Evolutionary conservation across 2,888 invertebrate species (phyloP).

Genomic region (Apodemia duryi): DNA sequence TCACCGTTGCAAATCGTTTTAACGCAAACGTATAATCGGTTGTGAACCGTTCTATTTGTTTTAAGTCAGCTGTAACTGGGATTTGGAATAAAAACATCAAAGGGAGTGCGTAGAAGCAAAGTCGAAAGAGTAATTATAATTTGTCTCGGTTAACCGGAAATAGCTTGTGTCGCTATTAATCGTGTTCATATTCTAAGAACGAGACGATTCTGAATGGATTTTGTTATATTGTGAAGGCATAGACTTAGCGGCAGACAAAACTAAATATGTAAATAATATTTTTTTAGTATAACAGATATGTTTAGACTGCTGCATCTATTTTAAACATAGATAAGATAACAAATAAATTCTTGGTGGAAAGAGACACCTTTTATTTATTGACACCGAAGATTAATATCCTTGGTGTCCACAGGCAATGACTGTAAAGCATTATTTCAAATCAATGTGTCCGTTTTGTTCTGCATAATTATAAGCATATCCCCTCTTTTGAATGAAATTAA

Average conservation of each 20-base stretch:
- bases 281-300: neutral
- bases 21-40: slow-evolving; percentile 75
- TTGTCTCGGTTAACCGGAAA: slow-evolving; percentile 76
- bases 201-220: slow-evolving; percentile 24
- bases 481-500: no score
- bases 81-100: slow-evolving; percentile 76
- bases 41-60: slow-evolving; percentile 74
- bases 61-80: slow-evolving; percentile 74
- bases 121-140: slow-evolving; percentile 75
- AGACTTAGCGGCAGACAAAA: neutral
- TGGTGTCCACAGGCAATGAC: neutral
- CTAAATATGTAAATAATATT: neutral
- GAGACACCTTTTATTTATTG: no score
- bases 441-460: no score
- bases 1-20: slow-evolving; percentile 75
- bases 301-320: no score
- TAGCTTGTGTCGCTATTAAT: slow-evolving; percentile 75
- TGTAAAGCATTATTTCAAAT: no score
- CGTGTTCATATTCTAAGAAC: slow-evolving; percentile 63
- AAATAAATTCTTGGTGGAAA: neutral
- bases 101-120: slow-evolving; percentile 69
- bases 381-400: neutral
- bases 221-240: slow-evolving; percentile 8
- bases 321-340: no score
- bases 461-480: neutral